Evolutionary conservation across 2,888 invertebrate species (phyloP), one percentile per base, ranked within the genome.

Genomic region (Orthonevra nobilis): DNA sequence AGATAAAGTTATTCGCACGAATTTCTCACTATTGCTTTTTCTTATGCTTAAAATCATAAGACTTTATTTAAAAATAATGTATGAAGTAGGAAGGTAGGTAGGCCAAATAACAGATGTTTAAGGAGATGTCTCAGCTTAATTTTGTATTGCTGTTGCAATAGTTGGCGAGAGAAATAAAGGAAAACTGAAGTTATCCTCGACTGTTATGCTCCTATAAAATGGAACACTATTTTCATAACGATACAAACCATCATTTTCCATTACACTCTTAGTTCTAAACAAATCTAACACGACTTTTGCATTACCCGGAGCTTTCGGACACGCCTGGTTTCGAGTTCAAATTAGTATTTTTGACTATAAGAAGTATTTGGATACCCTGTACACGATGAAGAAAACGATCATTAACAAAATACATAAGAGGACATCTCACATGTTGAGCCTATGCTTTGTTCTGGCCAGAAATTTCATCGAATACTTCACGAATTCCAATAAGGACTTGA

Each of bases 221-320:
- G 52, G 52, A 12, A 23, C 34, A 34, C 17, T 36, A 36, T 20
- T 52, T n/a, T 52, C 23, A 23, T 36, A 52, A 12, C 36, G 36
- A 23, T 34, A 52, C 36, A 36, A 36, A 20, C 20, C 52, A 52
- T 36, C 34, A 52, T 9, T 52, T 34, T 36, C 3, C 12, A 52
- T 20, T 1, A 52, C 36, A 52, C 52, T 52, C 34, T 52, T 14
- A 36, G 34, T 52, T 52, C 14, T 19, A 14, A 52, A 34, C 20
- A 52, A 34, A 36, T 34, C 52, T 2, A 34, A 23, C 23, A 52
- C n/a, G 20, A 36, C 34, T 32, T 20, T 36, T 12, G 36, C 19
- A 52, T 34, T 36, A 19, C 20, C 36, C 9, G 23, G 20, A 14
- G 52, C 36, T 52, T 52, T 52, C 10, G 52, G 34, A 12, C 34